Evolutionary conservation across 2,888 invertebrate species (phyloP), one percentile per base, ranked within the genome.

Genomic region (Zonitis immaculata): DNA sequence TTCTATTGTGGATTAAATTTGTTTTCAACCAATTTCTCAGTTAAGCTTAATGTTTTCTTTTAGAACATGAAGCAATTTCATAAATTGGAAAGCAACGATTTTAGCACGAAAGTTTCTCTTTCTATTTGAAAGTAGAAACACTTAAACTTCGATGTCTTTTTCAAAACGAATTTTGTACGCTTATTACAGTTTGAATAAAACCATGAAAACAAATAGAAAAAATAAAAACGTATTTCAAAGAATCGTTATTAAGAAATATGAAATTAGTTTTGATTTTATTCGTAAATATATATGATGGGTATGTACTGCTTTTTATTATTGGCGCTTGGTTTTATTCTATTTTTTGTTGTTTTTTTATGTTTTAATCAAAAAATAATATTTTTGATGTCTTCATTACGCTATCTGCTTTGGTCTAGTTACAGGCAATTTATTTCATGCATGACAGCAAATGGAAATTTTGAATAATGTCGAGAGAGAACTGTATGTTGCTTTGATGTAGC

Each of bases 1-100:
- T 48, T 52, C 55, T 49, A 55, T 55, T 52, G 49, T 48, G 49
- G 46, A 52, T 55, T 55, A 52, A 55, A 55, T 55, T 55, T 55
- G 52, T 55, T 51, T 49, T 42, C 48, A 47, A 47, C 50, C 47
- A 54, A 54, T 54, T 30, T 44, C 44, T 42, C 22, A 16, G n/a
- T 9, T 44, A 22, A 49, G 49, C 44, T 27, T 39, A 46, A 51
- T 51, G 54, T 47, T 54, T 51, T 47, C 47, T 25, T 48, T 35
- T 45, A 11, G 49, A 47, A 26, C 39, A 28, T 20, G 30, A 45
- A 55, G 27, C 44, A 55, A 47, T 45, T 47, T 47, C 45, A 47
- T 43, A 45, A 47, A 52, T 52, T 52, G 16, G 43, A 49, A 42
- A 42, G 35, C 42, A 42, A 49, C 42, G 14, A 42, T 26, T 16